Base-by-base conservation (phyloP, 2,888 invertebrate genomes). In the Conops quadrifasciatus region DNA sequence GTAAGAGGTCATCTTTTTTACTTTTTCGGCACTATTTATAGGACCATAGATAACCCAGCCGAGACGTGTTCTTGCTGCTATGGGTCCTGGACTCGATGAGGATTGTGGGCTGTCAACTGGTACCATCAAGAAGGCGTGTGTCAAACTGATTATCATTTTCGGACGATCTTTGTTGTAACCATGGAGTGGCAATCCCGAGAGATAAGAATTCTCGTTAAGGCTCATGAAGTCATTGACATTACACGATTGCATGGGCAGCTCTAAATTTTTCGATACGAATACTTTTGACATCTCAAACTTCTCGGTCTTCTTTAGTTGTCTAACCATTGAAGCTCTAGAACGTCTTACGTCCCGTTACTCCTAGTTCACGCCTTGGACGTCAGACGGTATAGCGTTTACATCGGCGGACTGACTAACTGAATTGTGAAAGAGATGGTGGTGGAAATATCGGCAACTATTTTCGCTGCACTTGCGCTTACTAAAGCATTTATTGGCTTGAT, bases 141-240 rank as follows among this genome's bases (percentile, higher is more conserved):
- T n/a, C n/a, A n/a, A n/a, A 66, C 72, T 69, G n/a, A 72, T 60
- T 9, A 72, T 43, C 16, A 70, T 19, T 21, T 70, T 69, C 47
- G 66, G 72, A 24, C 65, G 72, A 15, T 66, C 45, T 4, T 69
- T 68, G 15, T 58, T 51, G 30, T 68, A 71, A 2, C 45, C 21
- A 3, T 13, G 2, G 16, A 65, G 13, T 21, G 73, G 71, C 65
- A 71, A 53, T 5, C 49, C 49, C 7, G 49, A 16, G 24, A 69
- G 24, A 51, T 60, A 19, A 49, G 15, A 45, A 45, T 1, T 13
- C 15, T 45, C 15, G 45, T n/a, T n/a, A n/a, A n/a, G n/a, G n/a
- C n/a, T n/a, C n/a, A n/a, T n/a, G n/a, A n/a, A n/a, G n/a, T n/a
- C n/a, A n/a, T n/a, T 28, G 2, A 60, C 60, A n/a, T n/a, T n/a